These are phyloP conservation scores for Esox masquinongy DNA, from an alignment of 2,797 vertebrate genomes.

Conservation along the genomic window DNA sequence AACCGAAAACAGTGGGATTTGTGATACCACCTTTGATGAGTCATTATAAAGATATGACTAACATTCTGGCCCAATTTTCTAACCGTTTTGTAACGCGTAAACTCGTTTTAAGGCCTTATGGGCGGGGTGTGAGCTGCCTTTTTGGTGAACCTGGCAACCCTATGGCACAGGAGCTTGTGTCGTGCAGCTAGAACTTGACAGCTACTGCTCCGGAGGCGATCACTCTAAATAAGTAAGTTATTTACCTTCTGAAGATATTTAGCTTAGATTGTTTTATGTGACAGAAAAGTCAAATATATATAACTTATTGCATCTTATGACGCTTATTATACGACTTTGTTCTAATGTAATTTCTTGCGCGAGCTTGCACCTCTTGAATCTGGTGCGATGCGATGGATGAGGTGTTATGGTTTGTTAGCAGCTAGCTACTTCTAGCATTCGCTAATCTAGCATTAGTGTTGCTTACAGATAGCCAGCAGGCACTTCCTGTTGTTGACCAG, in stretches of 20 bases:
- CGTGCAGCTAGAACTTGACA: conserved; percentile 65
- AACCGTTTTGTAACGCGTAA: too few relatives aligned
- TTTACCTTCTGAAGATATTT: not conserved
- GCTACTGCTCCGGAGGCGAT: conserved; percentile 39
- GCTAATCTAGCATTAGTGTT: conserved; percentile 43
- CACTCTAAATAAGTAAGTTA: conserved; percentile 71
- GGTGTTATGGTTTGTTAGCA: conserved; percentile 62
- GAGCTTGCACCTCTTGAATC: not conserved
- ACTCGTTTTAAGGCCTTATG: not conserved
- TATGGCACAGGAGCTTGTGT: not conserved
- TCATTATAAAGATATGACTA: not conserved
- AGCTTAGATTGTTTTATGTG: not conserved
- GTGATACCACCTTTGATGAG: not conserved
- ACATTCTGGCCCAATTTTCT: too few relatives aligned
- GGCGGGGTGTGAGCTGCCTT: too few relatives aligned
- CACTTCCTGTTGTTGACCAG: not conserved
- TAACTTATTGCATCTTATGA: not conserved
- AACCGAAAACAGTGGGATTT: too few relatives aligned
- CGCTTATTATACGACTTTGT: not conserved
- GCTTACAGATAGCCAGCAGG: conserved; percentile 20
- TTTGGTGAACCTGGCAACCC: too few relatives aligned
- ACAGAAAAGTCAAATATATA: not conserved
- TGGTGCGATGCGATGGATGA: conserved; percentile 6
- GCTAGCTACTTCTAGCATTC: conserved; percentile 57
- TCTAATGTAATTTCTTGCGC: not conserved